Base-by-base conservation (phyloP, 1,140 invertebrate genomes). In the Ephestia elutella region DNA sequence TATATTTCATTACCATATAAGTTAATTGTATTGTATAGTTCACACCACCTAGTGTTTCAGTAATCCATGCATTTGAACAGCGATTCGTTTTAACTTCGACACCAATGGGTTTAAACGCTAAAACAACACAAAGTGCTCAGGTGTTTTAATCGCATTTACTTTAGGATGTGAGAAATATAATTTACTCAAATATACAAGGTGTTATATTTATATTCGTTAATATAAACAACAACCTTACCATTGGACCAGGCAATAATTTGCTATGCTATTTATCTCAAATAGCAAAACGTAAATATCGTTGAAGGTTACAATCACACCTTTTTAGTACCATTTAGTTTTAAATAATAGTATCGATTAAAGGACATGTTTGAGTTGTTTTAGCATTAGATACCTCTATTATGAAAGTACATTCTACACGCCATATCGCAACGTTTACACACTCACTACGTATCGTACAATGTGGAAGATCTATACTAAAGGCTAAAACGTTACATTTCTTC, bases 401-500 rank as follows among this genome's bases (percentile, higher is more conserved):
- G n/a, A 15, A n/a, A 15, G 38, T 44, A 15, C 38, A 44, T 44
- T 44, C 5, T 15, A 44, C 10, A 44, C 13, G 38, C 38, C 38
- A 63, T 58, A 63, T 66, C 63, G 71, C 68, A 66, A 75, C 64
- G 21, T 53, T 53, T 53, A 77, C 72, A 72, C 79, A 79, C 65
- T 56, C 76, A 74, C 75, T 73, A 73, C 65, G 62, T 73, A 77
- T 72, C 57, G 70, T 72, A 81, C 72, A 75, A 62, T 57, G 69
- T 74, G 86, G 86, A 88, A 88, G 86, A 84, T 71, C 83, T 87
- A 87, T 72, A 66, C 85, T 88, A 88, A 86, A 83, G 76, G 80
- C 82, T 86, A 86, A 82, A 74, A 75, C 66, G 77, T 86, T 82
- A 84, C 75, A 77, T 62, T 79, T 78, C 82, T 86, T 82, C 83